Percentiles rank a stretch among this genome's conserved stretches.
Conservation (phyloP, 2,797 vertebrate species). For the Lacerta bilineata region DNA sequence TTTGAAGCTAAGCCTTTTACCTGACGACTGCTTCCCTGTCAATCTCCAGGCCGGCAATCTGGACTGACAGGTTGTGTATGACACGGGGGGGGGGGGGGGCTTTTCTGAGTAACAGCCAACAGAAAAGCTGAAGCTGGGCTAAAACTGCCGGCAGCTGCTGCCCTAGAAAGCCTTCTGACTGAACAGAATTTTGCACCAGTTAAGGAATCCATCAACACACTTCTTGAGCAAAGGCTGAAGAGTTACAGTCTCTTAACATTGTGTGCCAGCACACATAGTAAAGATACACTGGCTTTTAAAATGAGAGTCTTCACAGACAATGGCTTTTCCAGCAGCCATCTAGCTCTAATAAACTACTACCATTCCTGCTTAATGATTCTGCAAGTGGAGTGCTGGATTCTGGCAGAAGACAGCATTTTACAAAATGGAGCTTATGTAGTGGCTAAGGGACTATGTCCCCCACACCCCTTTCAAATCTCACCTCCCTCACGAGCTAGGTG, state of each 20-base stretch:
- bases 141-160: conserved; percentile 1
- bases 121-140: neutral
- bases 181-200: neutral
- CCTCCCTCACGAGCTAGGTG: neutral
- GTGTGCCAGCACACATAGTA: neutral
- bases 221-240: neutral
- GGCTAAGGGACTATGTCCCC: no score
- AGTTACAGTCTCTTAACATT: neutral
- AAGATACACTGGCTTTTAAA: neutral
- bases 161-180: neutral
- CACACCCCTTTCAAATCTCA: neutral
- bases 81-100: no score
- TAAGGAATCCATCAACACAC: neutral
- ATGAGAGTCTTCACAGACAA: neutral
- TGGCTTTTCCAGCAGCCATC: neutral
- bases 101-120: conserved; percentile 20
- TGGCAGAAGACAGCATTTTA: neutral
- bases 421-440: neutral
- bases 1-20: neutral
- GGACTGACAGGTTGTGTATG: neutral
- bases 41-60: neutral
- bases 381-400: neutral
- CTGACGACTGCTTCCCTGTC: neutral
- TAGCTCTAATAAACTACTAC: conserved; percentile 7
- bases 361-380: neutral